These are phyloP conservation scores for Agrochola lychnidis DNA, from an alignment of 2,888 invertebrate genomes.

Conservation along the genomic window DNA sequence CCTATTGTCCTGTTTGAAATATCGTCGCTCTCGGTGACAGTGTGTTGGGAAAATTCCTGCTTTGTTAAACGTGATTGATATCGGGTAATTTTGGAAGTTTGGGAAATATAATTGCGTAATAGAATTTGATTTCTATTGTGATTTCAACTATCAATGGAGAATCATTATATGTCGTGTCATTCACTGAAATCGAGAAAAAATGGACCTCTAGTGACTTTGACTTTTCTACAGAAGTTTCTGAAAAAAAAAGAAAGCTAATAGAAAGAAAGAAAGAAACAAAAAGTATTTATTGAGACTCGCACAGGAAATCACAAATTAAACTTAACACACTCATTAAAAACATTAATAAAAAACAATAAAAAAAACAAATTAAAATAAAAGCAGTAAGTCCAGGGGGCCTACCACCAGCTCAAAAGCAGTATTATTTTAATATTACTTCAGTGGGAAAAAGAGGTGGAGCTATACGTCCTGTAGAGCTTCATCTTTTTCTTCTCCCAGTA, in stretches of 20 bases:
- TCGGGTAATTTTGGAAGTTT: slow-evolving; percentile 44
- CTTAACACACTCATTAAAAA: too few relatives aligned
- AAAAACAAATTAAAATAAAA: too few relatives aligned
- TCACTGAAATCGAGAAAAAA: neutral
- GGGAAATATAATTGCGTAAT: slow-evolving; percentile 46
- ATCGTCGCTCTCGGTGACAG: slow-evolving; percentile 63
- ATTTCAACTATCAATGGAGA: slow-evolving; percentile 18
- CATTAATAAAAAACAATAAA: too few relatives aligned
- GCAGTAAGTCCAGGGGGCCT: too few relatives aligned
- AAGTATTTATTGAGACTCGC: too few relatives aligned
- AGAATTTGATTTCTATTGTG: slow-evolving; percentile 39
- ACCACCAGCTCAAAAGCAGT: too few relatives aligned
- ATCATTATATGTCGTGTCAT: neutral
- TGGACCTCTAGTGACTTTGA: neutral
- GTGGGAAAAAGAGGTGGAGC: too few relatives aligned
- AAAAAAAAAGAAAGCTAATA: neutral
- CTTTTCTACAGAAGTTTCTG: neutral
- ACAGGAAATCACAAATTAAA: too few relatives aligned
- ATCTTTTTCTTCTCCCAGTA: too few relatives aligned
- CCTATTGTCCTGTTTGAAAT: slow-evolving; percentile 66
- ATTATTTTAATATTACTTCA: too few relatives aligned
- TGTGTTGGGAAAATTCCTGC: slow-evolving; percentile 59
- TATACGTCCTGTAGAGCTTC: too few relatives aligned
- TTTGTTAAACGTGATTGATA: slow-evolving; percentile 64
- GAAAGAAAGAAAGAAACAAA: too few relatives aligned